These are phyloP conservation scores for Setophaga coronata DNA, from an alignment of 2,113 vertebrate genomes.

Conservation along the genomic window DNA sequence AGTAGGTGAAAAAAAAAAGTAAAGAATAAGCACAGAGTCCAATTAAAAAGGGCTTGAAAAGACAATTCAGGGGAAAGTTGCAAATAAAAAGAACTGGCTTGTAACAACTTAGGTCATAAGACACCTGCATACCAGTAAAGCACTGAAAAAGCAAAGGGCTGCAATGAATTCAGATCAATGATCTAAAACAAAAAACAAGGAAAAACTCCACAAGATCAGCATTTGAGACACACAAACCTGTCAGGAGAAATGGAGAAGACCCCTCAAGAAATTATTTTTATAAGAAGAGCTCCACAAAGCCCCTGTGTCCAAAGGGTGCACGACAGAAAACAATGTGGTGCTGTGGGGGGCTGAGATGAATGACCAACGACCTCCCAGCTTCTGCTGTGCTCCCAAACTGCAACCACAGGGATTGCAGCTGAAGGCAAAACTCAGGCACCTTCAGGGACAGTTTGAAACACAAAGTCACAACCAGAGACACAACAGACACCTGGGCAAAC, in stretches of 20 bases:
- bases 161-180: not conserved
- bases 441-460: not conserved
- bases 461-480: not conserved
- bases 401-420: not conserved
- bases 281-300: not conserved
- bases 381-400: not conserved
- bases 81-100: not conserved
- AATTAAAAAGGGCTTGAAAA: not conserved
- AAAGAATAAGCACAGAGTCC: not conserved
- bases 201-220: not conserved
- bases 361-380: not conserved
- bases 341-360: not conserved
- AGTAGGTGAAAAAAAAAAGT: fast-evolving
- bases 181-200: not conserved
- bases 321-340: not conserved
- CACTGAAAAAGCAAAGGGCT: not conserved
- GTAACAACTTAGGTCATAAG: fast-evolving
- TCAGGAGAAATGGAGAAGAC: not conserved
- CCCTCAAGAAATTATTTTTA: not conserved
- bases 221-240: not conserved
- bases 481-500: not conserved
- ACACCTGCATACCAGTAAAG: not conserved
- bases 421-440: not conserved
- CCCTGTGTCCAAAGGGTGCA: not conserved
- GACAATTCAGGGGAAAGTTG: not conserved